Evolutionary conservation across 2,888 invertebrate species (phyloP).

Genomic region (Agrotis ipsilon): DNA sequence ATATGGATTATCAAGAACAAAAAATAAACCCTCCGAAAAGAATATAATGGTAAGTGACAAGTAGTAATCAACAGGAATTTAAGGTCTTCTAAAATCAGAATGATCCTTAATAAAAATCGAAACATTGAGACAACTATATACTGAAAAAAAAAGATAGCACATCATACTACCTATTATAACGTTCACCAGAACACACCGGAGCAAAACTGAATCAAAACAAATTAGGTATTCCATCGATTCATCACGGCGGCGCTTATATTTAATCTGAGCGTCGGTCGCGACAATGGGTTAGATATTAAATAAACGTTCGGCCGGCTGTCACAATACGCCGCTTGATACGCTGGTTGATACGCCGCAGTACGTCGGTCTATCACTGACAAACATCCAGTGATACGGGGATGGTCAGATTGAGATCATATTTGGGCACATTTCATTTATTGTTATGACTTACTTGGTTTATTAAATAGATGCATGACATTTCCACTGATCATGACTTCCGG

Average conservation of each 20-base stretch:
- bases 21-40: too few relatives aligned
- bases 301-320: constrained; percentile 60
- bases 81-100: not conserved
- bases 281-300: constrained; percentile 53
- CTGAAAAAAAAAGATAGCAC: too few relatives aligned
- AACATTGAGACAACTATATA: too few relatives aligned
- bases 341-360: not conserved
- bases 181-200: not conserved
- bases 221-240: constrained; percentile 43
- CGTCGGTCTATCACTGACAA: not conserved
- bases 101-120: not conserved
- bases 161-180: too few relatives aligned
- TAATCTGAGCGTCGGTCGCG: constrained; percentile 27
- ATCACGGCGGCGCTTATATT: constrained; percentile 45
- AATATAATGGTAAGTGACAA: too few relatives aligned
- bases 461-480: too few relatives aligned
- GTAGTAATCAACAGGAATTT: too few relatives aligned
- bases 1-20: too few relatives aligned
- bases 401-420: too few relatives aligned
- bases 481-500: too few relatives aligned
- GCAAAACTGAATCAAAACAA: constrained; percentile 33
- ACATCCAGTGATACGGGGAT: not conserved
- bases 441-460: too few relatives aligned
- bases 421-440: too few relatives aligned
- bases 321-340: constrained; percentile 54